Conservation (phyloP, 2,113 vertebrate species). For the Dromaius novaehollandiae region DNA sequence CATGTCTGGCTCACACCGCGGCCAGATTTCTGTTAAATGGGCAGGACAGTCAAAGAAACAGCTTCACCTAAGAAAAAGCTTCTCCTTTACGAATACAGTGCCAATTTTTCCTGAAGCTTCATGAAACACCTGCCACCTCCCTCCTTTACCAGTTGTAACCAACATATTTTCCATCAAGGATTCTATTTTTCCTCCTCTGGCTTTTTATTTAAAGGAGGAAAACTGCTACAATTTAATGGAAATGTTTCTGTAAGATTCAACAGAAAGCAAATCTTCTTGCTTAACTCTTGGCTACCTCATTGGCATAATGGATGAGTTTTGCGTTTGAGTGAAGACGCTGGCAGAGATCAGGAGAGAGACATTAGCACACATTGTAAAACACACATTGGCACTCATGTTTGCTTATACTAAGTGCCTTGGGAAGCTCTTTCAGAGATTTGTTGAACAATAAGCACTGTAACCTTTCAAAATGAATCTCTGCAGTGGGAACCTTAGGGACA, state of each 20-base stretch:
- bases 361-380: neutral
- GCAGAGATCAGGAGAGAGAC: neutral
- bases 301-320: neutral
- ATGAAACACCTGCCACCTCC: neutral
- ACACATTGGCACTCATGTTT: neutral
- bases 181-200: neutral
- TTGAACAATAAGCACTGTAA: neutral
- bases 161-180: neutral
- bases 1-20: neutral
- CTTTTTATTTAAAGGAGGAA: neutral
- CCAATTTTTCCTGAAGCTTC: neutral
- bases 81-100: neutral
- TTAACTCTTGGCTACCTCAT: neutral
- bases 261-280: neutral
- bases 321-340: neutral
- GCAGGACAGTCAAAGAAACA: neutral
- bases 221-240: neutral
- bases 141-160: neutral
- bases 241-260: neutral
- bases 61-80: neutral
- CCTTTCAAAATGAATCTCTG: conserved; percentile 8
- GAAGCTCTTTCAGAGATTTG: neutral
- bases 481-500: neutral
- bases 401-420: neutral
- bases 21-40: neutral